Percentiles rank a stretch among this genome's conserved stretches.
Conservation (phyloP, 2,888 invertebrate species). For the Nemapogon koenigi region DNA sequence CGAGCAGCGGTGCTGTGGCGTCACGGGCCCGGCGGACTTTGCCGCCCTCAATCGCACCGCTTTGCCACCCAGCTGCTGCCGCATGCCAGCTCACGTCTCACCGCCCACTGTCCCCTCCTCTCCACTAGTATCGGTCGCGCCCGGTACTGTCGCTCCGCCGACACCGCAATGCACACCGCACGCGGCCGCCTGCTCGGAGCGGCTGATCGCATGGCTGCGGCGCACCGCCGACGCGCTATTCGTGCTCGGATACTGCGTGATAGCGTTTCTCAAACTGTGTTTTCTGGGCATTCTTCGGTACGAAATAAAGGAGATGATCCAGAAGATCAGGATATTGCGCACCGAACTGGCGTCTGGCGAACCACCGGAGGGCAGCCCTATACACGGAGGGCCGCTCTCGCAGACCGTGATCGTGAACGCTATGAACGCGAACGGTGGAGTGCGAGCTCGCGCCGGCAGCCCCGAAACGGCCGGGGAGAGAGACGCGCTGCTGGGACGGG, state of each 20-base stretch:
- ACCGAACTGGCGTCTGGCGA: conserved; percentile 68
- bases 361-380: conserved; percentile 47
- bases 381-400: conserved; percentile 54
- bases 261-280: conserved; percentile 87
- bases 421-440: conserved; percentile 64
- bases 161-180: conserved; percentile 54
- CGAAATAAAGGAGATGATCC: conserved; percentile 91
- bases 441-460: conserved; percentile 62
- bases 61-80: conserved; percentile 52
- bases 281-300: conserved; percentile 86
- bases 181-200: conserved; percentile 74
- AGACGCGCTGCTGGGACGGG: conserved; percentile 60
- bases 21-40: conserved; percentile 68
- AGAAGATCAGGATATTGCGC: conserved; percentile 83
- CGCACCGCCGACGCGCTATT: conserved; percentile 83
- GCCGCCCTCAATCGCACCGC: conserved; percentile 47
- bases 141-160: conserved; percentile 34
- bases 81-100: conserved; percentile 43
- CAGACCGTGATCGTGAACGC: conserved; percentile 58
- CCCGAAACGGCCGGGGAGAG: conserved; percentile 64
- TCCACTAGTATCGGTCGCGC: conserved; percentile 44
- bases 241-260: conserved; percentile 85
- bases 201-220: conserved; percentile 75
- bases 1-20: conserved; percentile 81
- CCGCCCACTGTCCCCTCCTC: conserved; percentile 42